Evolutionary conservation across 2,797 vertebrate genomes (phyloP), one percentile per base, ranked within the genome.

Genomic region (Steatocranus sp.): DNA sequence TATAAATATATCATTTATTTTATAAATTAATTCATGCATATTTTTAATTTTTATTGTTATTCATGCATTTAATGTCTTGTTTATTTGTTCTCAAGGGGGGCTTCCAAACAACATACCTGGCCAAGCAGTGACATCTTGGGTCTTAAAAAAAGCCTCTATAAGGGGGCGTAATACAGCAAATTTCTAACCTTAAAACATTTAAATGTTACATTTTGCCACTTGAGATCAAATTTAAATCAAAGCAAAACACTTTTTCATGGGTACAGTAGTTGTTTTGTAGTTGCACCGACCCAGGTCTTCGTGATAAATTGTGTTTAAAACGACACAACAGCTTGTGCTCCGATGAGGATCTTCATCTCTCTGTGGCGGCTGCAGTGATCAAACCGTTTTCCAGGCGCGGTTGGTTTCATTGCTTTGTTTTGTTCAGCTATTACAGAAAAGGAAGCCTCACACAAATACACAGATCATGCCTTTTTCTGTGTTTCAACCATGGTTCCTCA

Each of bases 51-150:
- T 46, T 18, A 27, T 17, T 23, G 9, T 43, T 70, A 70, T 5
- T 70, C 17, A 46, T 27, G 8, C 1, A 0, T 43, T 43, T 43
- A 68, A 41, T 17, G 5, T 41, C 36, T 41, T 43, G 12, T 70
- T 70, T 70, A 43, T 0, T 46, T 17, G 6, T 41, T 68, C 8
- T 20, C 15, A 66, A 43, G 8, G 23, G 20, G 0, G 9, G 23
- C 20, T 41, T n/a, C 48, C 48, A n/a, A 38, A 66, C 12, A 66
- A 66, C 61, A 66, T 25, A 23, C 5, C 20, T 66, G 61, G 9
- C 8, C 61, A 43, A 41, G 20, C 63, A 68, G 15, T 1, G 15
- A 30, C 53, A 56, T 18, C 8, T 56, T 38, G 61, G 61, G 10
- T 14, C 36, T 66, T 41, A 2, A 41, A 38, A 36, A 9, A 9